A percentile compares a stretch with the other conserved stretches of the same genome.
Evolutionary conservation across 2,797 vertebrate species (phyloP).

Genomic region (Clarias pachynema): DNA sequence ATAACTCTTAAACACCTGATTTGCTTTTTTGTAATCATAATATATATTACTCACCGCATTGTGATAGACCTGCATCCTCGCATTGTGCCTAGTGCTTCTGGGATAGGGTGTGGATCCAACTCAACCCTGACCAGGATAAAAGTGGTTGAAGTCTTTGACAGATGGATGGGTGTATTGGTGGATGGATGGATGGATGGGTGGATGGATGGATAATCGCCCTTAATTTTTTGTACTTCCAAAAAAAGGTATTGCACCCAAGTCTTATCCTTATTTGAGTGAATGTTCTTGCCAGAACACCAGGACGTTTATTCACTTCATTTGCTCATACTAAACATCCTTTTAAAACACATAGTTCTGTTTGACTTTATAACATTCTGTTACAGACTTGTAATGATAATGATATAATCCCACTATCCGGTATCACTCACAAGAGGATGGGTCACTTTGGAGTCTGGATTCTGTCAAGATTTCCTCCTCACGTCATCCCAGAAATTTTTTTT

Average conservation of each 20-base stretch:
- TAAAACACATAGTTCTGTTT: neutral
- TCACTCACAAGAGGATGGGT: neutral
- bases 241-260: neutral
- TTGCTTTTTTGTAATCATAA: neutral
- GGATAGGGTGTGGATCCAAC: neutral
- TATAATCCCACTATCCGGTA: neutral
- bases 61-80: neutral
- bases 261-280: neutral
- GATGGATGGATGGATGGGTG: neutral
- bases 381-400: neutral
- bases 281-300: neutral
- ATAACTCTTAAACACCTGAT: neutral
- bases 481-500: neutral
- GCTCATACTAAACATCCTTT: neutral
- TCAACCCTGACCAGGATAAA: neutral
- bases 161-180: neutral
- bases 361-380: neutral
- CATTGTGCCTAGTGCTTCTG: neutral
- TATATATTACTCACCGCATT: neutral
- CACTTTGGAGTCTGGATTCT: neutral
- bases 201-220: neutral
- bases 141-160: too few relatives aligned
- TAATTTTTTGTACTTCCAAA: neutral
- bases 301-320: neutral
- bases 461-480: neutral